Evolutionary conservation across 2,797 vertebrate species (phyloP), one percentile per base, ranked within the genome.

Genomic region (Catamblyrhynchus diadema): DNA sequence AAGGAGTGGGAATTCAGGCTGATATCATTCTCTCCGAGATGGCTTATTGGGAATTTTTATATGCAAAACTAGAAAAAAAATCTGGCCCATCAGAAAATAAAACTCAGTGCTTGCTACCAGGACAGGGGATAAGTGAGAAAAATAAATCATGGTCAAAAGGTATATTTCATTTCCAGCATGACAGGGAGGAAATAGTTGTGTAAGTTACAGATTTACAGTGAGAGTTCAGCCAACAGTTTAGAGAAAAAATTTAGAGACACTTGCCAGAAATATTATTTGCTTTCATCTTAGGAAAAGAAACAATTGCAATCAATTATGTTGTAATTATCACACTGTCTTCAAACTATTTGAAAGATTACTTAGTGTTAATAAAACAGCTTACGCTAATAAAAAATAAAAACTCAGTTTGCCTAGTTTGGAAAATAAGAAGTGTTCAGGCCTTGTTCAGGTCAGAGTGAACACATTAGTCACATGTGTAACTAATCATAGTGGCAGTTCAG

Each of bases 201-300:
- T 12, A 48, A 80, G 8, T 71, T 48, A n/a, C 0, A 62, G 35
- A 35, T 66, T 41, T 81, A 73, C 14, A 54, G 35, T 28, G n/a
- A 35, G 12, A 69, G n/a, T n/a, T 80, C 35, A 72, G 23, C 42
- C 80, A 45, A 61, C 5, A 69, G 54, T 47, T 77, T 12, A 79
- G 50, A 90, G 47, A 25, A 25, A 48, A 48, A 90, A 84, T 77
- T 47, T 45, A 81, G 30, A 80, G 30, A 50, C 14, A 37, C 16
- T 82, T 48, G 6, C 3, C 30, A 78, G 28, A 75, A 81, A 33
- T 45, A 42, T 32, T 78, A 25, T 33, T 72, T 93, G 13, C 65
- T 95, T 87, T 94, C 86, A 89, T 82, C 73, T 54, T 64, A 73
- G 69, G 28, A 79, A 95, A 95, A 61, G 9, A 57, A 95, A 56